Evolutionary conservation across 2,797 vertebrate genomes (phyloP), one percentile per base, ranked within the genome.

Genomic region (Triplophysa yarkandensis): DNA sequence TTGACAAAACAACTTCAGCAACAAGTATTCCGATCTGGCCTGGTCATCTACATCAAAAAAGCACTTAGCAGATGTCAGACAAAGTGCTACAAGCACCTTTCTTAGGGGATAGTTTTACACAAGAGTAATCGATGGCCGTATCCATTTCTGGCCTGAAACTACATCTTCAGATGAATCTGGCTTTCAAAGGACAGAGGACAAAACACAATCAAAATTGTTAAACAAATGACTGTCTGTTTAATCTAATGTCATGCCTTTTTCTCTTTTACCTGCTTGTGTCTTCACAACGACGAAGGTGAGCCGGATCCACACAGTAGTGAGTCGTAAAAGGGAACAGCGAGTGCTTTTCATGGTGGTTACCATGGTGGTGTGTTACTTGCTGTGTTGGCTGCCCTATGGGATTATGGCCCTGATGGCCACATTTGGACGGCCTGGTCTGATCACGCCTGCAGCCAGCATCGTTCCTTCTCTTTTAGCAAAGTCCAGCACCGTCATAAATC

Each of bases 341-440:
- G 82, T 94, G 14, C 88, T 93, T 80, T 9, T 89, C 73, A 90
- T 93, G 92, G 90, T 94, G 39, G 27, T 93, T 72, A 87, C 85
- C 60, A 93, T 94, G 93, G 92, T 94, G 70, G 71, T 85, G 62
- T 92, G 92, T 76, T 94, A 93, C 85, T 87, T 95, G 74, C 81
- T 94, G 32, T 95, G 93, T 88, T 94, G 93, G 93, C 79, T 95
- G 78, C 93, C 91, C 0, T 94, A 93, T 0, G 92, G 92, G 0
- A 85, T 92, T 17, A 89, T 86, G 54, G 93, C 93, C 0, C 89
- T 94, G 74, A 73, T 87, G 11, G 83, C 93, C 0, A 91, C 91
- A 0, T 93, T 94, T 1, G 93, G 93, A 17, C 88, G 83, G 4
- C 83, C 54, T 0, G 89, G 91, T 17, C 68, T 92, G 21, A 70